Evolutionary conservation across 2,797 vertebrate species (phyloP).

Genomic region (Siniperca undulata): DNA sequence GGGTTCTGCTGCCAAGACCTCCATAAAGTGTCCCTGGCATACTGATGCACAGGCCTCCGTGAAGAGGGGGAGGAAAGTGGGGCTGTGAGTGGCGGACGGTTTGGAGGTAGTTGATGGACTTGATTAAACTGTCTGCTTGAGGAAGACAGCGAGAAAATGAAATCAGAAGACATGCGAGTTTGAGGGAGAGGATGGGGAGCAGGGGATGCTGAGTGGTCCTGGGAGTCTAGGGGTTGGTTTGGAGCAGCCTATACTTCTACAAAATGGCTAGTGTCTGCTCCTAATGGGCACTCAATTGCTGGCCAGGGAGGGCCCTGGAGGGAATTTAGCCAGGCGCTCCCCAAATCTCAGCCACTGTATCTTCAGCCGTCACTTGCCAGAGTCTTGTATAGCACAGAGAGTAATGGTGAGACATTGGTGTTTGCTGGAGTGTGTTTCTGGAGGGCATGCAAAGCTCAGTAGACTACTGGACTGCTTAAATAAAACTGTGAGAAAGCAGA

Average conservation of each 20-base stretch:
- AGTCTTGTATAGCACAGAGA: slow-evolving; percentile 16
- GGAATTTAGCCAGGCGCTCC: slow-evolving; percentile 44
- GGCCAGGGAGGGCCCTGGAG: slow-evolving; percentile 24
- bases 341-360: slow-evolving; percentile 43
- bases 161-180: slow-evolving; percentile 53
- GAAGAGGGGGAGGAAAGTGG: slow-evolving; percentile 28
- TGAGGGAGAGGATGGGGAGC: slow-evolving; percentile 19
- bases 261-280: slow-evolving; percentile 67
- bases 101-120: slow-evolving; percentile 69
- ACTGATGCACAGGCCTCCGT: slow-evolving; percentile 70
- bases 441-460: slow-evolving; percentile 14
- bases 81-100: slow-evolving; percentile 57
- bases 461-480: slow-evolving; percentile 22
- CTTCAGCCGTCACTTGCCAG: slow-evolving; percentile 26
- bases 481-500: slow-evolving; percentile 29
- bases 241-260: slow-evolving; percentile 61
- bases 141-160: slow-evolving; percentile 72
- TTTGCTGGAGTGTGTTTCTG: slow-evolving; percentile 10
- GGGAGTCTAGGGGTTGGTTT: slow-evolving; percentile 44
- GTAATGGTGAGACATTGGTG: not conserved
- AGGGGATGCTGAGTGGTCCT: slow-evolving; percentile 45
- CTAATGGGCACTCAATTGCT: slow-evolving; percentile 72
- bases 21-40: slow-evolving; percentile 72
- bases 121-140: slow-evolving; percentile 82
- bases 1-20: slow-evolving; percentile 68